phyloP scores from a whole-genome alignment of 2,888 invertebrate genomes.

The Holacanthella duospinosa region DNA sequence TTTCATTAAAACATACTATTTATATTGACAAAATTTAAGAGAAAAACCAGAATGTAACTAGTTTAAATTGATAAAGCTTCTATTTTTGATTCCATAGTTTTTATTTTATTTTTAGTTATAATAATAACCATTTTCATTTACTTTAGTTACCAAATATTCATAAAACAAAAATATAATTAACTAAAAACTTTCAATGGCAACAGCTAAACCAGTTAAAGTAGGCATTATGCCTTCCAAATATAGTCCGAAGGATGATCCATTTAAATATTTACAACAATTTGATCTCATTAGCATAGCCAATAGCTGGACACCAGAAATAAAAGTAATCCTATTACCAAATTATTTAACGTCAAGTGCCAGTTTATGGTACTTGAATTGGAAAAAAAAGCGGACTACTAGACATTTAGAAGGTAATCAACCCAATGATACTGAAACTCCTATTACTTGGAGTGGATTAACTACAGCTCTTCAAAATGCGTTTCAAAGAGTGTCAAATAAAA shows the following conservation, averaged over 20 bases:
- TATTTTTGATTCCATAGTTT: no score
- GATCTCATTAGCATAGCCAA: neutral
- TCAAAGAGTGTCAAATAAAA: neutral
- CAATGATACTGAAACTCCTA: neutral
- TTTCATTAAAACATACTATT: no score
- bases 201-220: no score
- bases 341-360: neutral
- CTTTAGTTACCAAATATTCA: no score
- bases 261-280: constrained; percentile 1
- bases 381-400: neutral
- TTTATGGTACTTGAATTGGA: neutral
- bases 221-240: neutral
- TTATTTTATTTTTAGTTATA: no score
- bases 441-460: neutral
- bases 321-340: neutral
- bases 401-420: neutral
- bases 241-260: neutral
- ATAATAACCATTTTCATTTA: no score
- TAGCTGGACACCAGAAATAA: neutral
- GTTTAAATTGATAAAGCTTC: no score
- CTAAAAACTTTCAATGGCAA: no score
- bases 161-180: no score
- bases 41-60: no score
- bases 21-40: no score
- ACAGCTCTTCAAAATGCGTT: constrained; percentile 1